A percentile compares a stretch with the other conserved stretches of the same genome.
phyloP scores from a whole-genome alignment of 2,888 invertebrate genomes.

The Caenorhabditis virilis region DNA sequence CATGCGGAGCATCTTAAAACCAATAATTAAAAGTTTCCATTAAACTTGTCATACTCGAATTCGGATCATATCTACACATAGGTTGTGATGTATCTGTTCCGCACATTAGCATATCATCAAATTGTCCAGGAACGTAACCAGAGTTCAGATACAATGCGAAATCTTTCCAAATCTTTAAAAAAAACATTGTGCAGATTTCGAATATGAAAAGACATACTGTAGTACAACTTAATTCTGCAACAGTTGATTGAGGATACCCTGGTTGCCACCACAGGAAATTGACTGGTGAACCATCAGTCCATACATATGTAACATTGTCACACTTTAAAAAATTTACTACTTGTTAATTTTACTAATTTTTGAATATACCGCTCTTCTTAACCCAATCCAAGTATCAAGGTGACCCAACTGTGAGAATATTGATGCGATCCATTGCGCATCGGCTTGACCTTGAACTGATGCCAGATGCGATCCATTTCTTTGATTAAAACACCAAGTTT shows the following conservation, averaged over 20 bases:
- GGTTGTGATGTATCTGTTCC: conserved; percentile 3
- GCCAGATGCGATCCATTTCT: not conserved
- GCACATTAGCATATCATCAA: conserved; percentile 5
- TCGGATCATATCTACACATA: conserved; percentile 3
- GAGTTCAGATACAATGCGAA: conserved; percentile 3
- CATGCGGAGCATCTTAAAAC: not conserved
- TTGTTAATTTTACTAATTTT: not conserved
- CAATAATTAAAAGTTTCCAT: not conserved
- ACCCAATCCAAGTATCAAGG: not conserved
- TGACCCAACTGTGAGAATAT: not conserved
- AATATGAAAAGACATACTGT: not conserved
- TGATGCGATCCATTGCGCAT: conserved; percentile 1
- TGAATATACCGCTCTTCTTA: not conserved
- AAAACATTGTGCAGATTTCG: not conserved
- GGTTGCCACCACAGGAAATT: conserved; percentile 5
- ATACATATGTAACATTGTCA: conserved; percentile 1
- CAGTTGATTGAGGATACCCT: not conserved
- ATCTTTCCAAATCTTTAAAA: not conserved
- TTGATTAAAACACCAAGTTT: conserved; percentile 2
- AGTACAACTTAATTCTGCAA: not conserved
- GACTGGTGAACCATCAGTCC: conserved; percentile 1
- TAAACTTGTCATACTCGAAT: not conserved
- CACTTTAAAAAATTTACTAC: not conserved
- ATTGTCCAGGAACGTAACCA: conserved; percentile 13
- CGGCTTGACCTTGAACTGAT: conserved; percentile 1